phyloP scores from a whole-genome alignment of 2,888 invertebrate species.

The Mellilla xanthometata region DNA sequence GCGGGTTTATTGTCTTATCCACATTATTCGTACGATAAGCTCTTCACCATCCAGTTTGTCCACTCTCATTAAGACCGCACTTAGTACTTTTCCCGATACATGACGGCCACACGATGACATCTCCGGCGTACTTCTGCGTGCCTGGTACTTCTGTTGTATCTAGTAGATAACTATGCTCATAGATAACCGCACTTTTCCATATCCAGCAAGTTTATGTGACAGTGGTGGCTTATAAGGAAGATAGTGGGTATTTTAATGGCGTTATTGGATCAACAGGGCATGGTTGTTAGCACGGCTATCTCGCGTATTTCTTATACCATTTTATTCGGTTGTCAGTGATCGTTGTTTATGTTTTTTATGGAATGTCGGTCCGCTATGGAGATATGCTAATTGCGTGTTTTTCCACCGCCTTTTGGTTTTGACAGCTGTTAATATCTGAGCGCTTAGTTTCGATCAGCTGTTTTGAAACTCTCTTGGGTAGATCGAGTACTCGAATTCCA shows the following conservation, averaged over 20 bases:
- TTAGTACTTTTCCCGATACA: conserved; percentile 67
- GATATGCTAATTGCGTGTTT: conserved; percentile 30
- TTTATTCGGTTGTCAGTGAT: conserved; percentile 25
- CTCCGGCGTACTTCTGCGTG: conserved; percentile 54
- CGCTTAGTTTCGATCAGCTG: conserved; percentile 9
- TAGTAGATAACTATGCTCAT: conserved; percentile 75
- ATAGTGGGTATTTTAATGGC: conserved; percentile 38
- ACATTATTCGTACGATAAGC: conserved; percentile 42
- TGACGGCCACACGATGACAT: conserved; percentile 49
- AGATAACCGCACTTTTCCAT: conserved; percentile 54
- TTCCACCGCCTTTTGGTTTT: conserved; percentile 17
- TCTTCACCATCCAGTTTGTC: conserved; percentile 76
- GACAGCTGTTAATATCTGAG: conserved; percentile 15
- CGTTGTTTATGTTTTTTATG: conserved; percentile 26
- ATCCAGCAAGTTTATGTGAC: conserved; percentile 35
- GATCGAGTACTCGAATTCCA: too few species aligned
- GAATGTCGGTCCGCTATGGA: conserved; percentile 22
- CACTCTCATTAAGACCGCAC: conserved; percentile 79
- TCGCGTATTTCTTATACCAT: conserved; percentile 24
- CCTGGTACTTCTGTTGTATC: conserved; percentile 67
- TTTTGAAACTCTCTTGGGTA: too few species aligned
- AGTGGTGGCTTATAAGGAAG: conserved; percentile 41
- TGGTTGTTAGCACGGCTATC: conserved; percentile 34
- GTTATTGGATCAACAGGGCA: conserved; percentile 38
- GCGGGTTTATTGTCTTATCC: too few species aligned